Base-by-base conservation (phyloP, 2,888 invertebrate genomes). In the Nomada hirtipes region DNA sequence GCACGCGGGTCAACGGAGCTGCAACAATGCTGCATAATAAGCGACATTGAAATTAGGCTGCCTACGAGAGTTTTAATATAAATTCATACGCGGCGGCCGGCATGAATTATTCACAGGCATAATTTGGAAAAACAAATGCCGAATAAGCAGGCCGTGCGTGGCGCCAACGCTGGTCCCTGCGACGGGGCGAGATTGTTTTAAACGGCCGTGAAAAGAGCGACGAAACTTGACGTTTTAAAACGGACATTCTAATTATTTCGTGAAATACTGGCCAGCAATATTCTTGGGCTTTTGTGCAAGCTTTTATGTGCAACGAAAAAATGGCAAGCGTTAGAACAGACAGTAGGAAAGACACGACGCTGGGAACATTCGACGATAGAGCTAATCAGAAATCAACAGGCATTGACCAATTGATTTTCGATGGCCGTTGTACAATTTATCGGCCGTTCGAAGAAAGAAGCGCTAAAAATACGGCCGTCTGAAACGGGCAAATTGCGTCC, bases 361-460 rank as follows among this genome's bases (percentile, higher is more conserved):
- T 87, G 3, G 3, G 47, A 87, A 88, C 85, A 72, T 77, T 79
- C 87, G 89, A 91, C 90, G 91, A 92, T 92, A 92, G 91, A 92
- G 91, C 86, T 91, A 91, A 91, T 89, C 91, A 3, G 47, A 15
- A 11, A 15, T 15, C 15, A 15, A 47, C 47, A 13, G 47, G 15
- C 3, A 47, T 15, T 15, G 13, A 3, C 15, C 13, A 3, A 15
- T 47, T 15, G 47, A 47, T 47, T 15, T 36, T 79, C 44, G 29
- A 11, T 15, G 65, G 52, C 42, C 20, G 74, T 75, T 79, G 57
- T 60, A 26, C 61, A 60, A 55, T 15, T 7, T n/a, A 61, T 77
- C 74, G 74, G 23, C 2, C 18, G 52, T 1, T 23, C 10, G 72
- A 57, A 63, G 77, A 61, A 72, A 79, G 55, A 42, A 55, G 50